Evolutionary conservation across 2,797 vertebrate genomes (phyloP), one percentile per base, ranked within the genome.

Genomic region (Hephaestus fuliginosus): DNA sequence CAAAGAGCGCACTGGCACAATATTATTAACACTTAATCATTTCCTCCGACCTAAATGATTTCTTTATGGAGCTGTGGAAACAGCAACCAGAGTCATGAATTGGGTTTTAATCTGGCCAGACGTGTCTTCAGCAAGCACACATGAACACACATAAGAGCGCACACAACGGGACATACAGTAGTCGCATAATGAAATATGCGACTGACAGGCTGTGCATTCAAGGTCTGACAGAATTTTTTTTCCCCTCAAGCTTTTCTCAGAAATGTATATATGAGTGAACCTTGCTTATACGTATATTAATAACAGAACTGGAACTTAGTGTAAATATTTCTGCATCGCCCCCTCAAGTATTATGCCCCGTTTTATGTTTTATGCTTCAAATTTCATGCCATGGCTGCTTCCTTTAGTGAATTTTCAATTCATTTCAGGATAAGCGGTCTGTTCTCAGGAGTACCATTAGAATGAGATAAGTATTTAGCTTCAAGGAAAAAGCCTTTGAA

Each of bases 401-500:
- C 72, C 77, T 89, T 91, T 80, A 65, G 82, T 89, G 79, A 84
- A 89, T 89, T 87, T 91, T 90, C 72, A 73, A 81, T 89, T 91
- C 83, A 86, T 90, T 88, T 90, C 88, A 87, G 89, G 85, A 87
- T 89, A 91, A 89, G 87, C 73, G 70, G 74, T 81, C 75, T 78
- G 82, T 90, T 88, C 92, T 94, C 91, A 76, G 87, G 88, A 91
- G 92, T 88, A 66, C 83, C 88, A 92, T 93, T 93, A 93, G 88
- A 92, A 92, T 88, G 86, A 90, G 89, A 92, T 83, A 88, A 88
- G 89, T 92, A 90, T 92, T 93, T 92, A 91, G 91, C 91, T 91
- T 92, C 84, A 89, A 92, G 90, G 91, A 92, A 92, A 90, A 89
- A 89, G 78, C 83, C 87, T 93, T 92, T 90, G 84, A 93, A 89